Percentiles rank a stretch among this genome's conserved stretches.
These are phyloP conservation scores for Cochlearius cochlearius DNA, from an alignment of 2,113 vertebrate genomes.

Conservation along the genomic window DNA sequence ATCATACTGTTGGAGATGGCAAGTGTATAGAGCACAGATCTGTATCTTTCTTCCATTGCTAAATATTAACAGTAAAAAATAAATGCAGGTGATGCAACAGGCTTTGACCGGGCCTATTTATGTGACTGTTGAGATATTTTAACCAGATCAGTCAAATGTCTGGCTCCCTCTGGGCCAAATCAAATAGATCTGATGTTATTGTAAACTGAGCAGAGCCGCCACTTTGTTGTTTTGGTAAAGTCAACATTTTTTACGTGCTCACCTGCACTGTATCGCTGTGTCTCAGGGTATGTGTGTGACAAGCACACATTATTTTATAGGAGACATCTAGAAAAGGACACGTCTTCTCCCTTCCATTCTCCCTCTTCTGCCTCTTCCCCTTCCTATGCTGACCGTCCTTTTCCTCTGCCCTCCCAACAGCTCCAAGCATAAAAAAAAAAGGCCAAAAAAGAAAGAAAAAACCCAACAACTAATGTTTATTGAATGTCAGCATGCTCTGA, in stretches of 20 bases:
- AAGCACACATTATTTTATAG: background rate
- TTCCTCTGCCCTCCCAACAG: background rate
- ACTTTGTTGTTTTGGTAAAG: background rate
- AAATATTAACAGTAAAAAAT: conserved; percentile 50
- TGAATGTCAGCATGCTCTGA: background rate
- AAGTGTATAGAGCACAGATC: conserved; percentile 46
- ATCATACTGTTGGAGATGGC: conserved; percentile 54
- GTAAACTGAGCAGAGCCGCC: background rate
- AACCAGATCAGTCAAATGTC: background rate
- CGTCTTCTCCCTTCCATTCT: background rate
- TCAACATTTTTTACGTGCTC: background rate
- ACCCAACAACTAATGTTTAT: background rate
- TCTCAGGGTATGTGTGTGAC: background rate
- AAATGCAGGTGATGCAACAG: conserved; percentile 40
- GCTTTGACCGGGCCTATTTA: conserved; percentile 18
- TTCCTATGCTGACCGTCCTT: background rate
- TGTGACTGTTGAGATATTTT: conserved; percentile 21
- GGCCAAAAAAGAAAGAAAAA: too few relatives aligned
- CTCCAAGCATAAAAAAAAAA: background rate
- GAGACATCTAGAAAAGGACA: background rate
- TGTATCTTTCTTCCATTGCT: conserved; percentile 46
- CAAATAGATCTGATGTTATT: background rate
- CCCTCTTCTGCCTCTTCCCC: background rate
- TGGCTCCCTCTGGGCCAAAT: background rate
- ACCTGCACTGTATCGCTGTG: rapidly evolving